Evolutionary conservation across 2,797 vertebrate genomes (phyloP).

Genomic region (Podarcis lilfordi): DNA sequence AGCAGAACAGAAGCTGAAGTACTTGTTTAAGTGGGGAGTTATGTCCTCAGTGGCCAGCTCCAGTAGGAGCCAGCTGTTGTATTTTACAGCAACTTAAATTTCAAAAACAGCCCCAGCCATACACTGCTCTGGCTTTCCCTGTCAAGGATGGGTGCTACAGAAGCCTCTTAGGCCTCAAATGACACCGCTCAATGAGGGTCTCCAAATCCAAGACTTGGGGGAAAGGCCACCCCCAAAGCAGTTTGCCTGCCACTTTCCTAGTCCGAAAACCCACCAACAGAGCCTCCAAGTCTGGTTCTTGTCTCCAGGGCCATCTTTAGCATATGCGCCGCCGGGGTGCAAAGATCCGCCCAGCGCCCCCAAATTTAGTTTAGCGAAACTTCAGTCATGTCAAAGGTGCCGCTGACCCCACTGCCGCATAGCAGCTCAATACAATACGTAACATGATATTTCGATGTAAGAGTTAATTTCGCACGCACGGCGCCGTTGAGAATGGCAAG

Average conservation of each 20-base stretch:
- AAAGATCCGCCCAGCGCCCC: too few relatives aligned
- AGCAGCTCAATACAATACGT: too few relatives aligned
- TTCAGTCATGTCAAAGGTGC: too few relatives aligned
- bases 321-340: too few relatives aligned
- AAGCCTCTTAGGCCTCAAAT: background rate
- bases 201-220: background rate
- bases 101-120: background rate
- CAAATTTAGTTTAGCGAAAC: too few relatives aligned
- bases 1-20: background rate
- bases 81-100: background rate
- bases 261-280: background rate
- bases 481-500: too few relatives aligned
- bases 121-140: background rate
- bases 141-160: background rate
- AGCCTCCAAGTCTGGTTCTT: background rate
- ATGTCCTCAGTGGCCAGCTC: background rate
- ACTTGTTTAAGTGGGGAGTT: background rate
- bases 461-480: too few relatives aligned
- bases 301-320: too few relatives aligned
- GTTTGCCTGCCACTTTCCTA: background rate
- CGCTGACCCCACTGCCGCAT: too few relatives aligned
- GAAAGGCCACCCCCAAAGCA: background rate
- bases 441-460: too few relatives aligned
- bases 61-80: background rate
- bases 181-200: background rate